A percentile compares a stretch with the other conserved stretches of the same genome.
Conservation (phyloP, 2,113 vertebrate genomes). For the Hippocampus abdominalis region DNA sequence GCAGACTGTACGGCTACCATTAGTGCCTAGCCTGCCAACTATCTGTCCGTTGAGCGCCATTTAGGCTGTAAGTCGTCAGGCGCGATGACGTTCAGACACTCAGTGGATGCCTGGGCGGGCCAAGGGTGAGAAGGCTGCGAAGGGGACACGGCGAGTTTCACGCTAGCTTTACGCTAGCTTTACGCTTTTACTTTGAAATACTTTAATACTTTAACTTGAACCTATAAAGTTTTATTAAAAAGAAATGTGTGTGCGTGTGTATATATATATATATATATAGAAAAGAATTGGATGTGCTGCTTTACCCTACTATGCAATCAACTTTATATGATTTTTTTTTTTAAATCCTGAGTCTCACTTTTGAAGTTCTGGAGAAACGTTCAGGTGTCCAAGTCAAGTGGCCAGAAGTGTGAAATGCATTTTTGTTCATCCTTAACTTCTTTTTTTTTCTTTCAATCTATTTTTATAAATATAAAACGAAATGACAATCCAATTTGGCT, state of each 20-base stretch:
- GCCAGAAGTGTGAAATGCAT: background rate
- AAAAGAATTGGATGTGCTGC: background rate
- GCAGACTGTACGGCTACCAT: conserved; percentile 62
- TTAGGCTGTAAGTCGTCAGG: conserved; percentile 62
- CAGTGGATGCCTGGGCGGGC: conserved; percentile 51
- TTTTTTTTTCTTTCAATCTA: background rate
- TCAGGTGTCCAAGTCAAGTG: background rate
- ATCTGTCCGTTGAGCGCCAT: conserved; percentile 67
- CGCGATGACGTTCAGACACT: conserved; percentile 61
- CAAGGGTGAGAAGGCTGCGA: conserved; percentile 52
- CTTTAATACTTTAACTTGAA: too few relatives aligned
- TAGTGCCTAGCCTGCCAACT: conserved; percentile 62
- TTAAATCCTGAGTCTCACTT: background rate
- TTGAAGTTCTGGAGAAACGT: background rate
- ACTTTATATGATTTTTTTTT: background rate
- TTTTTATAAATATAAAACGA: background rate
- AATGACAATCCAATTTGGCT: background rate
- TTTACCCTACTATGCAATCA: background rate
- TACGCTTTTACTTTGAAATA: background rate
- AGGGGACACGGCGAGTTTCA: conserved; percentile 33
- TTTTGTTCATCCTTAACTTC: background rate
- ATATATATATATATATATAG: too few relatives aligned
- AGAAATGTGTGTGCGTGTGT: too few relatives aligned
- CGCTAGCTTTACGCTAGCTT: background rate
- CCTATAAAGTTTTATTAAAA: too few relatives aligned